phyloP scores from a whole-genome alignment of 2,888 invertebrate species.

The Sarcophaga variegata region DNA sequence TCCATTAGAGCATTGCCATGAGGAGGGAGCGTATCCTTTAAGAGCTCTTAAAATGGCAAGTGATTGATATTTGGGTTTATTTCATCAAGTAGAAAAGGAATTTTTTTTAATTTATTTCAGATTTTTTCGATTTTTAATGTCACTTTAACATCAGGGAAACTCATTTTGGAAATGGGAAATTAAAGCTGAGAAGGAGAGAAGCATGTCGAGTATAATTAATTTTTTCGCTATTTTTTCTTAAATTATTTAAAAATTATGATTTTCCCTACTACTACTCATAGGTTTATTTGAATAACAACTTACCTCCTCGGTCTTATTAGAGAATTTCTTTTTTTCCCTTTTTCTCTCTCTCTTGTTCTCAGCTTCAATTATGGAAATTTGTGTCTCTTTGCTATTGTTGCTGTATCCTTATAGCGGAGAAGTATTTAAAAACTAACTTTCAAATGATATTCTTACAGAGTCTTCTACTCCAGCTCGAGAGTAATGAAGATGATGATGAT shows the following conservation, averaged over 20 bases:
- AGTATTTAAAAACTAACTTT: conserved; percentile 20
- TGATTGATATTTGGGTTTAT: conserved; percentile 1
- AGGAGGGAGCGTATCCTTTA: background rate
- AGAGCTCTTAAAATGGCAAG: conserved; percentile 13
- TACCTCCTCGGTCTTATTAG: background rate
- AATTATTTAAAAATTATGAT: conserved; percentile 10
- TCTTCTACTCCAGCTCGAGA: conserved; percentile 1
- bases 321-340: conserved; percentile 13
- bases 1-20: background rate
- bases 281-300: conserved; percentile 14
- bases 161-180: too few species aligned
- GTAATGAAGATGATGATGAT: background rate
- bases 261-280: background rate
- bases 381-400: conserved; percentile 41
- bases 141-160: too few species aligned
- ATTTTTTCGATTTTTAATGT: background rate
- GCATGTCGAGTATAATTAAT: too few species aligned
- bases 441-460: background rate
- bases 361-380: conserved; percentile 62
- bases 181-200: too few species aligned
- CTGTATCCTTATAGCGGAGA: conserved; percentile 17
- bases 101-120: background rate
- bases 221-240: too few species aligned
- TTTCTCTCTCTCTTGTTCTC: background rate
- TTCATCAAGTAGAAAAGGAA: background rate